Conservation (phyloP, 2,888 invertebrate genomes). For the Xanthorhoe spadicearia region DNA sequence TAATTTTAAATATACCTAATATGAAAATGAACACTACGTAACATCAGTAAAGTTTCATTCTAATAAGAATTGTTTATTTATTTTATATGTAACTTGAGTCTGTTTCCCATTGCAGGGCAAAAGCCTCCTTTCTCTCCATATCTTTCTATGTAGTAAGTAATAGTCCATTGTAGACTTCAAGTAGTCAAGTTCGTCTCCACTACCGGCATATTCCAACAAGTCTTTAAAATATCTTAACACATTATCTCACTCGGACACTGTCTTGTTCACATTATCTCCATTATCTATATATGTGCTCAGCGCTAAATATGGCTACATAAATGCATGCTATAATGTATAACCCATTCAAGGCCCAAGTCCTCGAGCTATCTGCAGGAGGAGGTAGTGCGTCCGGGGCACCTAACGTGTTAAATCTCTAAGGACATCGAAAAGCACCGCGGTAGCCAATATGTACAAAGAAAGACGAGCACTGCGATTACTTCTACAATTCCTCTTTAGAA, state of each 20-base stretch:
- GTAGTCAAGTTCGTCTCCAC: too few relatives aligned
- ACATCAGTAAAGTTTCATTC: neutral
- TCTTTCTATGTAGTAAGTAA: too few relatives aligned
- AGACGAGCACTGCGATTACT: neutral
- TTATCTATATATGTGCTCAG: slow-evolving; percentile 2
- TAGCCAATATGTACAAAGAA: neutral
- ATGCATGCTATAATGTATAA: neutral
- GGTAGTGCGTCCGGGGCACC: too few relatives aligned
- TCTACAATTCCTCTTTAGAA: neutral
- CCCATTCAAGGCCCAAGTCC: too few relatives aligned
- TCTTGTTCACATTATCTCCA: neutral
- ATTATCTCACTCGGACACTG: neutral
- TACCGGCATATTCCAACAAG: too few relatives aligned
- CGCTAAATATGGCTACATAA: slow-evolving; percentile 2
- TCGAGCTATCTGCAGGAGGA: too few relatives aligned
- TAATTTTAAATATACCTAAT: neutral
- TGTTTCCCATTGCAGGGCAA: too few relatives aligned
- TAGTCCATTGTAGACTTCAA: too few relatives aligned
- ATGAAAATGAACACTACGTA: neutral
- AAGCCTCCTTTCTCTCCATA: too few relatives aligned
- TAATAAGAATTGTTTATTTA: neutral
- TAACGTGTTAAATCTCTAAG: too few relatives aligned
- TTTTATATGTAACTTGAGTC: too few relatives aligned
- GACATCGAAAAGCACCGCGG: slow-evolving; percentile 6
- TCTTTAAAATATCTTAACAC: neutral